Conservation (phyloP, 2,888 invertebrate genomes). For the Oxyteleia sp. region DNA sequence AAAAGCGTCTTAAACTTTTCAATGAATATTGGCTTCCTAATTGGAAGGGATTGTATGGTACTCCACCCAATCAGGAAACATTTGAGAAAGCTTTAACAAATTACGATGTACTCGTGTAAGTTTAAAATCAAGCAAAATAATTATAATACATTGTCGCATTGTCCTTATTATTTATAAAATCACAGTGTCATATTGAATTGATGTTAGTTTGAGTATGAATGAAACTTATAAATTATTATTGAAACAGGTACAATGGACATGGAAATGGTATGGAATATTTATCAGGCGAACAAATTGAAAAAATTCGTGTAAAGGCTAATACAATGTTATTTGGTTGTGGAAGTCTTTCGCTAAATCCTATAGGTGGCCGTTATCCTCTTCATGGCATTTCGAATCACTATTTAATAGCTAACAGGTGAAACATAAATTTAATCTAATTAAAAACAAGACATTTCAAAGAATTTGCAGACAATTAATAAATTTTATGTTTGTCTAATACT, state of each 20-base stretch:
- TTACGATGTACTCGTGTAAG: slow-evolving; percentile 91
- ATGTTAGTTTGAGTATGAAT: no score
- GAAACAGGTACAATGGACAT: slow-evolving; percentile 92
- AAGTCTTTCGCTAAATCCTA: slow-evolving; percentile 89
- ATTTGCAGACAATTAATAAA: no score
- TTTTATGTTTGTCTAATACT: no score
- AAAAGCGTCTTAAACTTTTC: slow-evolving; percentile 89
- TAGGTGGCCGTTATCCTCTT: slow-evolving; percentile 89
- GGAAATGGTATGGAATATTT: slow-evolving; percentile 92
- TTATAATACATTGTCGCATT: no score
- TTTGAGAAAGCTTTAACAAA: slow-evolving; percentile 89
- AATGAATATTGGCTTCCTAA: slow-evolving; percentile 89
- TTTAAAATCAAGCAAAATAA: slow-evolving; percentile 13
- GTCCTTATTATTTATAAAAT: no score
- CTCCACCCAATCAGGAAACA: slow-evolving; percentile 89
- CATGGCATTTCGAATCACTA: slow-evolving; percentile 90
- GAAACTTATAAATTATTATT: slow-evolving; percentile 11
- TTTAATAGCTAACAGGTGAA: slow-evolving; percentile 90
- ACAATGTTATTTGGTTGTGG: slow-evolving; percentile 92
- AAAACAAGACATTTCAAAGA: no score
- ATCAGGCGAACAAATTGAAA: slow-evolving; percentile 88
- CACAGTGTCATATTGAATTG: no score
- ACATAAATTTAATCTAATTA: no score
- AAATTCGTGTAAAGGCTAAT: slow-evolving; percentile 88
- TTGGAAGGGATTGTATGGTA: slow-evolving; percentile 90